Evolutionary conservation across 2,888 invertebrate species (phyloP), one percentile per base, ranked within the genome.

Genomic region (Polydrusus tereticollis): DNA sequence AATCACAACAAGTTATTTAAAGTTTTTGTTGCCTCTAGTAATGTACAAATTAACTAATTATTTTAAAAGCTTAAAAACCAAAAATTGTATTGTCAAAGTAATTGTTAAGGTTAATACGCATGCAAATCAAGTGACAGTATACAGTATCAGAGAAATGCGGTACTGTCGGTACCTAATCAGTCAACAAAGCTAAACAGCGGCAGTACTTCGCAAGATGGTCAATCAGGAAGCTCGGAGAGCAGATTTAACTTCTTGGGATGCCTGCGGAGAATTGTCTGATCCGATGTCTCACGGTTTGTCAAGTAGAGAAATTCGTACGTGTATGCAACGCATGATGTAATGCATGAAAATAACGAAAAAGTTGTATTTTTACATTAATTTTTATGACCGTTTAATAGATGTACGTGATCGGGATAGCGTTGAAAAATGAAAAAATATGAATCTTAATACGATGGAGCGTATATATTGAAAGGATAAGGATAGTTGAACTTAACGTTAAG

Each of bases 91-190:
- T 36, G 55, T 38, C 57, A 45, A 29, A 57, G 20, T 20, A 62
- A 23, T 4, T 33, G 63, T 62, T 64, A 41, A 64, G 41, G 36
- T 50, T 52, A 50, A 70, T 65, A 70, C 57, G 65, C 60, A 33
- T 60, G 50, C 21, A 58, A 18, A 57, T 45, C 69, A 69, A 68
- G 23, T 52, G 59, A 52, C 43, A n/a, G 41, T 12, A 23, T 29
- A 18, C 41, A 47, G 18, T 16, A 41, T 21, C 26, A 8, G 29
- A 52, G 57, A 38, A 50, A 65, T 65, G 50, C 65, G 41, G 50
- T 38, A 65, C 50, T 47, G 70, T 64, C 70, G 65, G 70, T 70
- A 59, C 65, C 70, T 65, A 70, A 70, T 65, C 64, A 59, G 70
- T 59, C 65, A 60, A 43, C 38, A 65, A 64, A 65, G 41, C 41